Base-by-base conservation (phyloP, 2,888 invertebrate species). In the Phymatocera aterrima region DNA sequence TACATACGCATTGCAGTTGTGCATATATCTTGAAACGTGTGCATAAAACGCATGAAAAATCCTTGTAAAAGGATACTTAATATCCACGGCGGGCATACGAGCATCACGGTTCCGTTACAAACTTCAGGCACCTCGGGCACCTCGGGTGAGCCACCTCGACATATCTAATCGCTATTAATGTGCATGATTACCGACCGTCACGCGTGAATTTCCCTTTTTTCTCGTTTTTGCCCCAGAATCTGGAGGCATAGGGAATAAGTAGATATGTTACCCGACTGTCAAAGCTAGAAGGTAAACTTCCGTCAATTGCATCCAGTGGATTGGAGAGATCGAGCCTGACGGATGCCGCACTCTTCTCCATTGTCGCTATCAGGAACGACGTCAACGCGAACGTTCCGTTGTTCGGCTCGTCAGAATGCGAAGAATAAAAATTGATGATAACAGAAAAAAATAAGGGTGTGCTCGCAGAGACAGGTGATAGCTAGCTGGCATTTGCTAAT, bases 401-500 rank as follows among this genome's bases (percentile, higher is more conserved):
- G 54, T 57, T 57, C 6, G 12, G 21, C 37, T 34, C 37, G 34
- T 68, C 46, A 51, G 31, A 18, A 15, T 6, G n/a, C 10, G 4
- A 10, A 18, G 34, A 34, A 72, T 34, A 18, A 72, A 46, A 3
- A n/a, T 8, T 6, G 3, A 12, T 18, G 3, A 12, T 51, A 15
- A 28, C 24, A 51, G 37, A 57, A 57, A 74, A 54, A 31, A n/a
- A 18, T 40, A 34, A 40, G 28, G 18, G 21, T n/a, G 57, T 57
- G 40, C 57, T 40, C 51, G 72, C 51, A 34, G 51, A 60, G 75
- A 57, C 75, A 75, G 75, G 75, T 75, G 75, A 75, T 75, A 31
- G 40, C 31, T 75, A 31, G 85, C 84, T 86, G 87, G 87, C 88
- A 87, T 85, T 87, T 83, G 87, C 87, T 88, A 88, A 87, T 88